phyloP scores from a whole-genome alignment of 2,113 vertebrate species.

The Irena cyanogastra region DNA sequence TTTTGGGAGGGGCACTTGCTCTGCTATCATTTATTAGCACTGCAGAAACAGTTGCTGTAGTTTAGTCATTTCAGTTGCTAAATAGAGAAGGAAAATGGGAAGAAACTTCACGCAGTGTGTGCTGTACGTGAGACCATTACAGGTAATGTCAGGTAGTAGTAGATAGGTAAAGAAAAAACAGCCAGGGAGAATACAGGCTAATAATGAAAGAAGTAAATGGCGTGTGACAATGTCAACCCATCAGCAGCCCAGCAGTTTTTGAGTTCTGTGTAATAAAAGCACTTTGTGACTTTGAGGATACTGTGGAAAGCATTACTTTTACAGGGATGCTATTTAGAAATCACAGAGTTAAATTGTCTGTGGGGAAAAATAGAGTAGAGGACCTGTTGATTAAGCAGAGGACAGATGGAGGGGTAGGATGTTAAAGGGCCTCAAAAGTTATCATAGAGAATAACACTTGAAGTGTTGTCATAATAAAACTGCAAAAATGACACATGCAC shows the following conservation, averaged over 20 bases:
- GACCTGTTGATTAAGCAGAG: neutral
- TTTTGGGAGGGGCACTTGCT: neutral
- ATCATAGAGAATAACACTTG: neutral
- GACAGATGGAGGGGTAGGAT: neutral
- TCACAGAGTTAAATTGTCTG: neutral
- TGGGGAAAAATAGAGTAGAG: neutral
- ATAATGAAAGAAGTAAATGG: neutral
- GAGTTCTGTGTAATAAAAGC: neutral
- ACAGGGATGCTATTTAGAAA: neutral
- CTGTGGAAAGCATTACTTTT: neutral
- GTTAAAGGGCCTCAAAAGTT: neutral
- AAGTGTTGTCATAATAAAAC: neutral
- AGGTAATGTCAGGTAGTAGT: neutral
- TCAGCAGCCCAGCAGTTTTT: neutral
- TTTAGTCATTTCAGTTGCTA: neutral
- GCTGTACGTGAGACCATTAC: neutral
- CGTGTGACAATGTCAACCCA: neutral
- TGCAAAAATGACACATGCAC: neutral
- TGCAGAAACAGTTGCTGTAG: neutral
- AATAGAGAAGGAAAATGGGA: neutral
- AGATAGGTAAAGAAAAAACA: neutral
- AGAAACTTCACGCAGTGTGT: fast-evolving
- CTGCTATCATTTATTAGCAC: neutral
- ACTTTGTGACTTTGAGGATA: neutral
- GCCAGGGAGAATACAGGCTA: neutral